Conservation (phyloP, 2,113 vertebrate genomes). For the Macheiramphus alcinus region DNA sequence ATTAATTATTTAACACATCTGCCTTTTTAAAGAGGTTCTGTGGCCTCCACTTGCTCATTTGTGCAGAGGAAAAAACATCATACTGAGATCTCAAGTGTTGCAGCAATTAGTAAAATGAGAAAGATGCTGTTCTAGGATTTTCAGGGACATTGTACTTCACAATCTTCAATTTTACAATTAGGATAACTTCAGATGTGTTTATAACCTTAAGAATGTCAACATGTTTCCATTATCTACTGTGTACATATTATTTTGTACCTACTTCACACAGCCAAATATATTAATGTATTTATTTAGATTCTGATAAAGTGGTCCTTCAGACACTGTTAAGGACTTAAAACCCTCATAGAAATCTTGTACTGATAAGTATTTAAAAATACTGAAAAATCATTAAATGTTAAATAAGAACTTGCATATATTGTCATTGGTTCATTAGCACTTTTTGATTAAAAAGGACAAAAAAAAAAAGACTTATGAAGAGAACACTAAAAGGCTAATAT, state of each 20-base stretch:
- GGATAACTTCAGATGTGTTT: conserved; percentile 70
- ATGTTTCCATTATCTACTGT: conserved; percentile 72
- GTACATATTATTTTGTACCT: conserved; percentile 73
- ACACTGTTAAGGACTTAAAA: conserved; percentile 68
- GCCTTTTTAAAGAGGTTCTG: conserved; percentile 59
- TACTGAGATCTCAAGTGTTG: conserved; percentile 73
- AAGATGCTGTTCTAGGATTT: conserved; percentile 64
- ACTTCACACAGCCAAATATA: conserved; percentile 68
- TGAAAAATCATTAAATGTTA: conserved; percentile 52
- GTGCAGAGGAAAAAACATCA: conserved; percentile 59
- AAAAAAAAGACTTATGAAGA: not conserved
- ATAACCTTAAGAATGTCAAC: conserved; percentile 78
- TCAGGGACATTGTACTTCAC: conserved; percentile 77
- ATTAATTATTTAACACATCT: conserved; percentile 71
- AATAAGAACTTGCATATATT: not conserved
- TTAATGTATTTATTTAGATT: conserved; percentile 71
- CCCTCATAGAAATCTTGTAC: conserved; percentile 51
- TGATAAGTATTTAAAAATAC: conserved; percentile 64
- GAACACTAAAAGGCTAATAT: not conserved
- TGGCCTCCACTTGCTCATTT: conserved; percentile 64
- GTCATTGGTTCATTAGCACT: not conserved
- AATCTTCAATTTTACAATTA: conserved; percentile 75
- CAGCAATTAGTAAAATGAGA: conserved; percentile 73
- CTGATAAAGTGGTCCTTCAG: conserved; percentile 69
- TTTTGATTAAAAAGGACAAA: not conserved